Percentiles rank a stretch among this genome's conserved stretches.
These are phyloP conservation scores for Pionites leucogaster DNA, from an alignment of 2,113 vertebrate genomes.

Conservation along the genomic window DNA sequence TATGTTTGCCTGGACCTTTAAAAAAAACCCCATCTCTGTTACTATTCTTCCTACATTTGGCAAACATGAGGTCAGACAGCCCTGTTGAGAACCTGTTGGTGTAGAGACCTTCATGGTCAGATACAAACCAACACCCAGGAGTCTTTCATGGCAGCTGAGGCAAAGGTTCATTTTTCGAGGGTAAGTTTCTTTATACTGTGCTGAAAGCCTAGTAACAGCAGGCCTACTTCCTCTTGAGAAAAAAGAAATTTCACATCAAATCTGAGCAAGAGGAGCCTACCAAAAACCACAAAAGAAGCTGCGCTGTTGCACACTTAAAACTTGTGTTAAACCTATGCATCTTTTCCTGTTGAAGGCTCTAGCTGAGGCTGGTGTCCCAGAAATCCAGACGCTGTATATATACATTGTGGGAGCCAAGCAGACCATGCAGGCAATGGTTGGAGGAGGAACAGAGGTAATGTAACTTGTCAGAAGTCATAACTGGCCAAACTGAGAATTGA, in stretches of 20 bases:
- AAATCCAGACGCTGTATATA: background rate
- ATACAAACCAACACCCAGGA: background rate
- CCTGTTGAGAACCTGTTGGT: background rate
- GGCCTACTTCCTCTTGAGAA: background rate
- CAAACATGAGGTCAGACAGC: background rate
- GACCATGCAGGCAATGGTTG: background rate
- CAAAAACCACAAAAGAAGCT: background rate
- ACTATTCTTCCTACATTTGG: background rate
- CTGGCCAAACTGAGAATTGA: background rate
- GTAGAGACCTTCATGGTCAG: background rate
- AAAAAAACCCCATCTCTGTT: background rate
- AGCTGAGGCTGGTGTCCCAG: background rate
- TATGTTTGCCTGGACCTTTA: constrained; percentile 7
- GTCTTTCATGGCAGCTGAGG: background rate
- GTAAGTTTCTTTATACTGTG: background rate
- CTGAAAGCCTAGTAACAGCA: background rate
- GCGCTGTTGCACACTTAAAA: background rate
- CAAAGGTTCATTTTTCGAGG: background rate
- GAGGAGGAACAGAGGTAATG: background rate
- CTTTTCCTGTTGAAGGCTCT: background rate
- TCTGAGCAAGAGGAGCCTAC: background rate
- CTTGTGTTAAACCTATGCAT: background rate
- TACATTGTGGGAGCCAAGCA: background rate
- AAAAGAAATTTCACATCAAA: background rate
- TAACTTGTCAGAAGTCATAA: background rate